Base-by-base conservation (phyloP, 2,113 vertebrate genomes). In the Pygoscelis adeliae region DNA sequence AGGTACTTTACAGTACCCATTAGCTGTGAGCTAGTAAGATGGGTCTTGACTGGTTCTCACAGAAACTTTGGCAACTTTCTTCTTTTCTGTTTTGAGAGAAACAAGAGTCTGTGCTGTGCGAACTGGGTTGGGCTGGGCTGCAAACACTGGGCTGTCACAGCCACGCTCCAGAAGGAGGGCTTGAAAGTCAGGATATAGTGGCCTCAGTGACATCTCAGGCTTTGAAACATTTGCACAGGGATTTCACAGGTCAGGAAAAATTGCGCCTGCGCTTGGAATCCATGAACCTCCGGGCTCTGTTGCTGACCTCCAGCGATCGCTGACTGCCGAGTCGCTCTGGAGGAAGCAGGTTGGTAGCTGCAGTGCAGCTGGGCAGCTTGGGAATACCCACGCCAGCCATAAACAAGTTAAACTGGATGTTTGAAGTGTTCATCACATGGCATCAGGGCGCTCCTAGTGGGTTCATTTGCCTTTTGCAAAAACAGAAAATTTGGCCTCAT, bases 41-140 rank as follows among this genome's bases (percentile, higher is more conserved):
- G 85, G 92, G 97, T 95, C 95, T 94, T 90, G 92, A 97, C 97
- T 97, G 96, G 96, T 97, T 91, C 85, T 88, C 90, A 70, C 74
- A 69, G 87, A 77, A 95, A 82, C 87, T 73, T n/a, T 97, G 97
- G 97, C 97, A 91, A 7, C 84, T 83, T 85, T 80, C 69, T 83
- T 79, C 76, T 29, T 66, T 46, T 65, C 73, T 96, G 94, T 96
- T 97, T 93, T 91, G 91, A 76, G 84, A 69, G 87, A 95, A 97
- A 96, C 89, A 94, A 87, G 82, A 88, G 70, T 21, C 72, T 81
- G 63, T 50, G 66, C 87, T 79, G 81, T 76, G 80, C 0, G 14
- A 21, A 4, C 49, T 71, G 87, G 76, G 74, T 76, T 71, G 88
- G 88, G 91, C 81, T 84, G 83, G n/a, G 67, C 87, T 69, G 58